phyloP scores from a whole-genome alignment of 2,888 invertebrate species.

The Morpho helenor region DNA sequence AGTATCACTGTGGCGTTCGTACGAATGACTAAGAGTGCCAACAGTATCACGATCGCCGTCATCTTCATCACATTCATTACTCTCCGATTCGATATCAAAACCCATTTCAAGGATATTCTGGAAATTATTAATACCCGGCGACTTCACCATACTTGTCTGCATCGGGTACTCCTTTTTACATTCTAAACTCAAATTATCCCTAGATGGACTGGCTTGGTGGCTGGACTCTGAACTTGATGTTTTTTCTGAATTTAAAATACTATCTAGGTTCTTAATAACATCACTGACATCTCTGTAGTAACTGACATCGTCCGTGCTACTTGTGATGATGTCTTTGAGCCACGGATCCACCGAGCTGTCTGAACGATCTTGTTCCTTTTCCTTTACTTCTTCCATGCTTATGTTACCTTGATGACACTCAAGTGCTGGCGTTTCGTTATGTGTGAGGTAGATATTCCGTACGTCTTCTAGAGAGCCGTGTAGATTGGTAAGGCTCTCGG shows the following conservation, averaged over 20 bases:
- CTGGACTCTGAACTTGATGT: slow-evolving; percentile 80
- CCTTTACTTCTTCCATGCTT: slow-evolving; percentile 47
- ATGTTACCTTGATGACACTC: slow-evolving; percentile 68
- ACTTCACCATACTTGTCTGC: slow-evolving; percentile 67
- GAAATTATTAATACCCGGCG: slow-evolving; percentile 69
- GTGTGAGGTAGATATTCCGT: slow-evolving; percentile 66
- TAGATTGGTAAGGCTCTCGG: slow-evolving; percentile 81
- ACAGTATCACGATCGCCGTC: slow-evolving; percentile 62
- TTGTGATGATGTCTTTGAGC: slow-evolving; percentile 79
- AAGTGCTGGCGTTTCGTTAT: slow-evolving; percentile 58
- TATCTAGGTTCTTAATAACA: slow-evolving; percentile 82
- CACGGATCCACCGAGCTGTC: slow-evolving; percentile 78
- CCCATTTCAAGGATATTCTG: slow-evolving; percentile 60
- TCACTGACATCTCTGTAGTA: slow-evolving; percentile 81
- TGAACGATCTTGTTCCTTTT: slow-evolving; percentile 57
- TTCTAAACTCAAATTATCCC: slow-evolving; percentile 69
- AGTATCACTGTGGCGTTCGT: slow-evolving; percentile 65
- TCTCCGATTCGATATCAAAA: slow-evolving; percentile 41
- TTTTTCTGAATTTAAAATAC: slow-evolving; percentile 80
- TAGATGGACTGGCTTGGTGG: slow-evolving; percentile 75
- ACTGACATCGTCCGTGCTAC: slow-evolving; percentile 79
- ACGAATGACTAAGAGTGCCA: slow-evolving; percentile 69
- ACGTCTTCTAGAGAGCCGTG: slow-evolving; percentile 84
- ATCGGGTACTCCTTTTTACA: slow-evolving; percentile 67
- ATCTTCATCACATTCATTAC: slow-evolving; percentile 49